Percentiles rank a stretch among this genome's conserved stretches.
These are phyloP conservation scores for Ctenopoma multispine DNA, from an alignment of 2,797 vertebrate species.

Conservation along the genomic window DNA sequence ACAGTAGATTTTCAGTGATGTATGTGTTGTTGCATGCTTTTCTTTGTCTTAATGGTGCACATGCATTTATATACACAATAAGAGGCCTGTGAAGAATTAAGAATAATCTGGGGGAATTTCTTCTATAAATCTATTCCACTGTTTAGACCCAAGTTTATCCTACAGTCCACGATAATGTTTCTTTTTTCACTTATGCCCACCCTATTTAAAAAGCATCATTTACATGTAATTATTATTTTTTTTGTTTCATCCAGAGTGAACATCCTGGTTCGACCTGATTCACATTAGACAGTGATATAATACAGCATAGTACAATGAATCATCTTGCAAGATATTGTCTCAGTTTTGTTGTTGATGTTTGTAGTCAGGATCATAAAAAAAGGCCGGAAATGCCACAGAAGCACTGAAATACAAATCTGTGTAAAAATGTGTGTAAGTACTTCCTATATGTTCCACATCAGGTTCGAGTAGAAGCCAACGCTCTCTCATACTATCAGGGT, in stretches of 20 bases:
- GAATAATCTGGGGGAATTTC: conserved; percentile 42
- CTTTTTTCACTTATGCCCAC: conserved; percentile 56
- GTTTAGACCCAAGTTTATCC: conserved; percentile 43
- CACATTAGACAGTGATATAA: conserved; percentile 37
- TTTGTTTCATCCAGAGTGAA: conserved; percentile 35
- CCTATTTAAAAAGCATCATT: conserved; percentile 45
- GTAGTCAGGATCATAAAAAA: conserved; percentile 5
- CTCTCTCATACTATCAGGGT: conserved; percentile 34
- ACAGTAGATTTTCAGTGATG: conserved; percentile 58
- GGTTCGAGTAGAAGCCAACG: conserved; percentile 40
- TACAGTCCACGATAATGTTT: conserved; percentile 36
- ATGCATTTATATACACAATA: conserved; percentile 37
- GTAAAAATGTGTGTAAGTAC: neutral
- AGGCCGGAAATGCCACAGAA: conserved; percentile 14
- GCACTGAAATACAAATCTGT: conserved; percentile 11
- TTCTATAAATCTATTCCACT: conserved; percentile 32
- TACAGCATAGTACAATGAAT: neutral
- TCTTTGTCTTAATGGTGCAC: conserved; percentile 22
- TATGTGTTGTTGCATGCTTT: conserved; percentile 31
- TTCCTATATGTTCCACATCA: conserved; percentile 6
- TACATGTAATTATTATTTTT: conserved; percentile 55
- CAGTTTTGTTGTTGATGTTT: neutral
- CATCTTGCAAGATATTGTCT: conserved; percentile 15
- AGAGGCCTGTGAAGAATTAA: conserved; percentile 38
- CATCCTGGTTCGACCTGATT: conserved; percentile 41